Base-by-base conservation (phyloP, 2,113 vertebrate genomes). In the Phylloscopus whistleri region DNA sequence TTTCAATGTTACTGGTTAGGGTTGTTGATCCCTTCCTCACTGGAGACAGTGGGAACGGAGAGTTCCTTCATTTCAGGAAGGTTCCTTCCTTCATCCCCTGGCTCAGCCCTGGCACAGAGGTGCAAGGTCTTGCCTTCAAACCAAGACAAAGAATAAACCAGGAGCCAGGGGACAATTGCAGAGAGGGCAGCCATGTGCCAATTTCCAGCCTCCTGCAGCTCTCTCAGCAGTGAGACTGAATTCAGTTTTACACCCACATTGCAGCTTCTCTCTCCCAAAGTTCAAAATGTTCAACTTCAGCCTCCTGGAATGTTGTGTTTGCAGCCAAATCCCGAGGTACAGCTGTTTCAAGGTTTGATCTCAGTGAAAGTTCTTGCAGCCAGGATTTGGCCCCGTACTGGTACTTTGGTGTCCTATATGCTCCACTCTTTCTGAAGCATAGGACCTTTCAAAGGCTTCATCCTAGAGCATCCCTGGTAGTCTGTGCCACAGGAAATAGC, bases 361-460 rank as follows among this genome's bases (percentile, higher is more conserved):
- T 27, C 52, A 6, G n/a, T 28, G 64, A 17, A 13, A 21, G 82
- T 31, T 39, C 64, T 13, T 68, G 63, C 55, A 56, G 37, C 13
- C 37, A 23, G 83, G 24, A 44, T 53, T 73, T 80, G 58, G 21
- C 33, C 82, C 49, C 10, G 2, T 10, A 0, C 43, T 63, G 52
- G 6, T 2, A 1, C 31, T 46, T 30, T 31, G 28, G 12, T 49
- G 49, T 53, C 18, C 48, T 41, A 0, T 7, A 1, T 10, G 20
- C 68, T 63, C 39, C 44, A 13, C 24, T 59, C 44, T 63, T 72
- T 30, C 44, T 92, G 79, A 68, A 75, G 39, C 39, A 33, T 24
- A 7, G 59, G 4, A 27, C 33, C 35, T 68, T 68, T n/a, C 11
- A 22, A 69, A 72, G 24, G 27, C 48, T 82, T 60, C 63, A 53